These are phyloP conservation scores for Loxodonta africana DNA, from an alignment of 2,113 vertebrate species.

Conservation along the genomic window DNA sequence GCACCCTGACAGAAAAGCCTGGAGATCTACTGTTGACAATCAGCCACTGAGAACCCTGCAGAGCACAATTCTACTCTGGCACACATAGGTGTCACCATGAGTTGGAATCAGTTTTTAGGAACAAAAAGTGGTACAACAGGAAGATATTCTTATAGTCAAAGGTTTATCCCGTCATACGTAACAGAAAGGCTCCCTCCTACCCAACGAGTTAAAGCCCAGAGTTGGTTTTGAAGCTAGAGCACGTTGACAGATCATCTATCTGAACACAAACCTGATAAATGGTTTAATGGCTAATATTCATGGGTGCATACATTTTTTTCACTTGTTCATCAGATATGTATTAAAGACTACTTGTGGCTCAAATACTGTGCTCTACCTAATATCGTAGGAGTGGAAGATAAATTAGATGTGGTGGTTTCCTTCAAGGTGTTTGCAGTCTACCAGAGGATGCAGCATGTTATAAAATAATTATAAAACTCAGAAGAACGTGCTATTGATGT, in stretches of 20 bases:
- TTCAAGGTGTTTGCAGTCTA: background rate
- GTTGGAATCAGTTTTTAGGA: background rate
- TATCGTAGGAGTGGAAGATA: background rate
- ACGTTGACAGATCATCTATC: background rate
- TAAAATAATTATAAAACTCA: background rate
- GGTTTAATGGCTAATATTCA: background rate
- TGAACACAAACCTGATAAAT: background rate
- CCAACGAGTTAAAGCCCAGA: background rate
- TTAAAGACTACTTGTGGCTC: background rate
- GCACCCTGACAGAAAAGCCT: too few species aligned
- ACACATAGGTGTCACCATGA: too few species aligned
- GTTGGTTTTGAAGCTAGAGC: background rate
- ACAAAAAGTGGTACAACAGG: background rate
- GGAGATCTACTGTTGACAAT: too few species aligned
- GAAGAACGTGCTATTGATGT: background rate
- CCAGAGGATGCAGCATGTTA: background rate
- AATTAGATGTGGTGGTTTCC: background rate
- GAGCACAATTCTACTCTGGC: too few species aligned
- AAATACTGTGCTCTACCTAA: background rate
- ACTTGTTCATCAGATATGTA: background rate
- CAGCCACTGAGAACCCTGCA: too few species aligned
- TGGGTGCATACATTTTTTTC: background rate
- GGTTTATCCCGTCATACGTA: background rate
- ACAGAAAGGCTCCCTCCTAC: background rate
- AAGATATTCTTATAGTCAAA: background rate